phyloP scores from a whole-genome alignment of 2,888 invertebrate species.

The Tetheella fluctuosa region DNA sequence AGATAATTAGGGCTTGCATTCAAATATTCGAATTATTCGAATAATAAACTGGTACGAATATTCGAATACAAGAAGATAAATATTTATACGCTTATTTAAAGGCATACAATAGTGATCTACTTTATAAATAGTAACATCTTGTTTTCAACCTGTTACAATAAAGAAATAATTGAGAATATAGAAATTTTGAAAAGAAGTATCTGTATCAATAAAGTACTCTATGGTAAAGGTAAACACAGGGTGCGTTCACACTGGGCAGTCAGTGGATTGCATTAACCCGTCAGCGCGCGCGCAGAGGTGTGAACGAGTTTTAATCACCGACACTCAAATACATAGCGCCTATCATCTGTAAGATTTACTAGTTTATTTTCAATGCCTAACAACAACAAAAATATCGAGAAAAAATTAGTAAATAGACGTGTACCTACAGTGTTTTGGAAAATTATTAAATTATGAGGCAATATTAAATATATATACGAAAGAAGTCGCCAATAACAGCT shows the following conservation, averaged over 20 bases:
- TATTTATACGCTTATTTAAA: no score
- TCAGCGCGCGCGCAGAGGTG: conserved; percentile 39
- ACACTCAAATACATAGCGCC: neutral
- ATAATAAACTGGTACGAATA: no score
- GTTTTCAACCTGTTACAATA: no score
- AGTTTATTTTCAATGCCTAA: neutral
- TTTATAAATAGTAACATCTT: no score
- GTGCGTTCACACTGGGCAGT: conserved; percentile 46
- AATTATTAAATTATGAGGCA: neutral
- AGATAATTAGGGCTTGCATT: no score
- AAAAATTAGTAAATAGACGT: neutral
- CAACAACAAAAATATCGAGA: neutral
- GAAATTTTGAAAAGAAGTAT: no score
- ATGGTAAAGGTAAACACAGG: conserved; percentile 42
- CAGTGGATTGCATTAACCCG: conserved; percentile 57
- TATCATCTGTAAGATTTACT: neutral
- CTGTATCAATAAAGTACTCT: conserved; percentile 30
- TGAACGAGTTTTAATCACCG: conserved; percentile 26
- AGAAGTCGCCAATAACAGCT: no score
- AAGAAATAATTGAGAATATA: no score
- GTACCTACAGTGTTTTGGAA: neutral
- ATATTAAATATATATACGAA: neutral
- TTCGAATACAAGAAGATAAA: no score
- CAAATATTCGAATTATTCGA: no score
- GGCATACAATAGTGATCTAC: no score